Base-by-base conservation (phyloP, 53 echinoderm and acorn worm species). In the Hippasteria phrygiana region DNA sequence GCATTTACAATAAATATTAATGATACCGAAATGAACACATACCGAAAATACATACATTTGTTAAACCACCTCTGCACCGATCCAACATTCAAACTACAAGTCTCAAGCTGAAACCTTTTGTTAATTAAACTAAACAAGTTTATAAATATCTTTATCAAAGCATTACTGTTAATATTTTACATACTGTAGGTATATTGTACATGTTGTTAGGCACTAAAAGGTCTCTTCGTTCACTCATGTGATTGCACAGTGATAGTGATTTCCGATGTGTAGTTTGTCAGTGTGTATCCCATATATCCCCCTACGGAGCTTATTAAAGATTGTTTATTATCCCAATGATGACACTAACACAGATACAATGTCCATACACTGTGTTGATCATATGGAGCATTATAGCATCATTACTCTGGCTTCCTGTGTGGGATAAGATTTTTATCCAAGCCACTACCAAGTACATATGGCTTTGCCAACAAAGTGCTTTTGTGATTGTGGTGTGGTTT, bases 191-290 rank as follows among this genome's bases (percentile, higher is more conserved):
- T 43, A 31, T 45, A 50, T 40, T 13, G 59, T 41, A 59, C 62
- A 59, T 62, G 24, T 36, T 80, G 63, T 38, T 80, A 81, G 81
- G 81, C 81, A 81, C 81, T 39, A 81, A 51, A 81, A 65, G 81
- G 81, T 65, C 31, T 22, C 81, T 76, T 32, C 51, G 16, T 59
- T 59, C 51, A 51, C 16, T 26, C 59, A 72, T 41, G 18, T 17
- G n/a, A 72, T 72, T 71, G 71, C 71, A 71, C 71, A 38, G 71
- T 71, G 4, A 54, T 20, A 16, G 54, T 2, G 54, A 54, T 54
- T 54, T 54, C 54, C 14, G 54, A 16, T 17, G 59, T 24, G 24
- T 24, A 7, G 26, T 26, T 24, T 26, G 7, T 45, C 5, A 11
- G 5, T 2, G 6, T 59, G 24, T 59, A 22, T 26, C 7, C 55